These are phyloP conservation scores for Cyrtonyx montezumae DNA, from an alignment of 2,113 vertebrate species.

Conservation along the genomic window DNA sequence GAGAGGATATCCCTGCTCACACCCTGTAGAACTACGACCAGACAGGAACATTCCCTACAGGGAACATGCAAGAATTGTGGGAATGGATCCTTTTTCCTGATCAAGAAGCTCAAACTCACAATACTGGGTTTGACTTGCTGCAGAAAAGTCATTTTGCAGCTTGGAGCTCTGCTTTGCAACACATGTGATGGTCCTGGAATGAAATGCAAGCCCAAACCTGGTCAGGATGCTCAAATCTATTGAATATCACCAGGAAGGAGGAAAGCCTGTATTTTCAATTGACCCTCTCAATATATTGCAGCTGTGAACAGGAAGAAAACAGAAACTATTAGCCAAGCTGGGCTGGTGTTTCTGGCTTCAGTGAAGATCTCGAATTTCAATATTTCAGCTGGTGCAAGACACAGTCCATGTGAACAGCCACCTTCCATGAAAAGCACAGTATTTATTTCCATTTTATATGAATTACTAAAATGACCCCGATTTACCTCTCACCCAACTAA, in stretches of 20 bases:
- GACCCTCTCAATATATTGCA: neutral
- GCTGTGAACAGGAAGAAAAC: neutral
- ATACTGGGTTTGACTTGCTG: neutral
- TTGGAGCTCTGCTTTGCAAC: neutral
- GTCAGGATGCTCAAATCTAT: fast-evolving
- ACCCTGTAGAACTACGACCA: neutral
- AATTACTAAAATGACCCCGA: fast-evolving
- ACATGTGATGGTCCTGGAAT: neutral
- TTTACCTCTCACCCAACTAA: neutral
- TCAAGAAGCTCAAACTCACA: neutral
- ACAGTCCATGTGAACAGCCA: neutral
- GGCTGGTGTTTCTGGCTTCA: neutral
- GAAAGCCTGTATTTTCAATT: neutral
- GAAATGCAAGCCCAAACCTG: neutral
- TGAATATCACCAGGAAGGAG: neutral
- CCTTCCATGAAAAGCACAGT: neutral
- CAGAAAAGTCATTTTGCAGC: neutral
- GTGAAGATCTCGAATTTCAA: neutral
- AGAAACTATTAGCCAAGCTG: neutral
- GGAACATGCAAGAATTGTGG: neutral
- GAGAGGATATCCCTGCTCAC: neutral
- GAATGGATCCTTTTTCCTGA: neutral
- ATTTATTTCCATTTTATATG: neutral
- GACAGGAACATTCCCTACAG: neutral
- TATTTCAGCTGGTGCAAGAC: neutral